Percentiles rank a stretch among this genome's conserved stretches.
Evolutionary conservation across 2,113 vertebrate genomes (phyloP).

Genomic region (Peromyscus polionotus): DNA sequence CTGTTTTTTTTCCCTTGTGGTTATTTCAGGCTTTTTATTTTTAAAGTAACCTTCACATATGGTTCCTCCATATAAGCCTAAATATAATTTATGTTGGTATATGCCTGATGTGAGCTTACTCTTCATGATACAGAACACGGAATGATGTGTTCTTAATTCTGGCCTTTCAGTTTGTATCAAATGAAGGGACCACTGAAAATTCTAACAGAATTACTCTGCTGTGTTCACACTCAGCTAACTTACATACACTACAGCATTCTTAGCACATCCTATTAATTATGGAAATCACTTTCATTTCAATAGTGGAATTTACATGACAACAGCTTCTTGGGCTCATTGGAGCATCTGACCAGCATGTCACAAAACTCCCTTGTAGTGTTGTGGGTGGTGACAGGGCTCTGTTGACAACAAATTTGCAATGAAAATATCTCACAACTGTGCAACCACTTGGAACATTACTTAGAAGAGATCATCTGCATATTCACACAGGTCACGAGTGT

Average conservation of each 20-base stretch:
- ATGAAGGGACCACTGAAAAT: constrained; percentile 24
- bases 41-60: constrained; percentile 77
- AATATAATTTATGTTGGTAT: constrained; percentile 45
- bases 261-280: constrained; percentile 72
- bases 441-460: constrained; percentile 5
- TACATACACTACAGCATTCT: constrained; percentile 1
- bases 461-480: constrained; percentile 52
- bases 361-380: constrained; percentile 38
- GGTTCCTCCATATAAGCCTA: constrained; percentile 57
- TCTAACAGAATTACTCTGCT: constrained; percentile 54
- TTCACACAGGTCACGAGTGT: constrained; percentile 8
- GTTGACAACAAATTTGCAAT: constrained; percentile 67
- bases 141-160: constrained; percentile 52
- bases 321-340: constrained; percentile 63
- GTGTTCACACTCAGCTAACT: constrained; percentile 53
- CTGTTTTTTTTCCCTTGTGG: not conserved
- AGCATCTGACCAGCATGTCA: constrained; percentile 58
- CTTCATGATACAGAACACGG: constrained; percentile 50
- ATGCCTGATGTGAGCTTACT: constrained; percentile 55
- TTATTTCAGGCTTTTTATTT: constrained; percentile 73
- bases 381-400: constrained; percentile 67
- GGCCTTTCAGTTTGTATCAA: constrained; percentile 32
- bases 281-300: constrained; percentile 67
- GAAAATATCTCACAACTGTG: constrained; percentile 68
- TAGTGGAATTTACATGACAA: constrained; percentile 67